phyloP scores from a whole-genome alignment of 1,140 invertebrate genomes.

The Diabrotica virgifera region DNA sequence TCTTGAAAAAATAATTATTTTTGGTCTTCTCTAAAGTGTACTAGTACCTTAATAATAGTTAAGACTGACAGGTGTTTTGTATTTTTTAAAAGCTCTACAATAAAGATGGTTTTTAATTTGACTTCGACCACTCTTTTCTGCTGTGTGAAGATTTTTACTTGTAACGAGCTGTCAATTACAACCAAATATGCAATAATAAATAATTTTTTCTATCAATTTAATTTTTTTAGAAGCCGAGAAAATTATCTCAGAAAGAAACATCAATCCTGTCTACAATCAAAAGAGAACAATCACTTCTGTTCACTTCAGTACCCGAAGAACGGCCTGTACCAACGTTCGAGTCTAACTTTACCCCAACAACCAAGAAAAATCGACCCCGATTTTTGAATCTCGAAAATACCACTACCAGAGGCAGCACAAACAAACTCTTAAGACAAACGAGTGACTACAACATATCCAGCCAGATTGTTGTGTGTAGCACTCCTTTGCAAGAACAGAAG shows the following conservation, averaged over 20 bases:
- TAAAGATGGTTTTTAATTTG: background rate
- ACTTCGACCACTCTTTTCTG: background rate
- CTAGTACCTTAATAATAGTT: too few relatives aligned
- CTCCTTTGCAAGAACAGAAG: slow-evolving; percentile 65
- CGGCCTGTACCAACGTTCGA: slow-evolving; percentile 45
- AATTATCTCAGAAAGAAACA: slow-evolving; percentile 43
- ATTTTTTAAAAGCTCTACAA: too few relatives aligned
- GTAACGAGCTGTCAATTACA: background rate
- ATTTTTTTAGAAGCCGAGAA: background rate
- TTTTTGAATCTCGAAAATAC: slow-evolving; percentile 50
- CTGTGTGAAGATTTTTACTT: background rate
- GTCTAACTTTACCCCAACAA: slow-evolving; percentile 20
- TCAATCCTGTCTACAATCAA: slow-evolving; percentile 58
- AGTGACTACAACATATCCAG: slow-evolving; percentile 50
- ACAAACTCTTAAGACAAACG: slow-evolving; percentile 5
- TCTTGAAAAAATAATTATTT: too few relatives aligned
- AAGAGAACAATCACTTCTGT: slow-evolving; percentile 71
- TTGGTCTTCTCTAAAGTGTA: too few relatives aligned
- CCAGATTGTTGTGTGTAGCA: slow-evolving; percentile 69
- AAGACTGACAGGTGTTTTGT: too few relatives aligned
- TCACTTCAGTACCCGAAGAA: slow-evolving; percentile 75
- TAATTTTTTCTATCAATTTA: background rate
- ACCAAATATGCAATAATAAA: background rate
- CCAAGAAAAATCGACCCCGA: slow-evolving; percentile 45
- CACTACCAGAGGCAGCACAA: slow-evolving; percentile 27